Conservation (phyloP, 2,888 invertebrate species). For the Onchidella celtica region DNA sequence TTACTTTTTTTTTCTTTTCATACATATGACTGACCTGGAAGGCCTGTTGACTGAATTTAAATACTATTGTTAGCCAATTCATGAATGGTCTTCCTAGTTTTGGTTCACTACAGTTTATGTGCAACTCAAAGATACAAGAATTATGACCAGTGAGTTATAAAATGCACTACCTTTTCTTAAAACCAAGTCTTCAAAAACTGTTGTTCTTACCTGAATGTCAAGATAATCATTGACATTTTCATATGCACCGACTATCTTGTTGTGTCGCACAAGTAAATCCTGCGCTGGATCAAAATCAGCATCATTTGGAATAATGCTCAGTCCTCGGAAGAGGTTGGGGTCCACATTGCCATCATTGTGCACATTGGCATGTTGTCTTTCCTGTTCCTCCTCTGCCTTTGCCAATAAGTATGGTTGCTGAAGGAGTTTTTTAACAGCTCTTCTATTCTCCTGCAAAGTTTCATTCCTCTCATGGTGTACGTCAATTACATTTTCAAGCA, state of each 20-base stretch:
- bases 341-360: slow-evolving; percentile 42
- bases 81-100: too few relatives aligned
- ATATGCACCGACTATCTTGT: slow-evolving; percentile 85
- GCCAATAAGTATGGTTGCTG: background rate
- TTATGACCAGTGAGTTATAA: too few relatives aligned
- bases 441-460: background rate
- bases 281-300: slow-evolving; percentile 73
- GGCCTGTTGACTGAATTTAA: too few relatives aligned
- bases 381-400: background rate
- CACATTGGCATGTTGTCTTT: background rate
- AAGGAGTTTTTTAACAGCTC: background rate
- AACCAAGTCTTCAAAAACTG: too few relatives aligned
- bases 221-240: slow-evolving; percentile 87
- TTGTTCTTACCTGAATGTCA: slow-evolving; percentile 84
- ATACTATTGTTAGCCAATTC: too few relatives aligned
- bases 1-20: too few relatives aligned
- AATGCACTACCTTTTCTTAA: too few relatives aligned
- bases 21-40: too few relatives aligned
- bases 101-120: too few relatives aligned
- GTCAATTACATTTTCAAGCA: background rate
- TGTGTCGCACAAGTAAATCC: slow-evolving; percentile 82
- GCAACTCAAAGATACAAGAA: too few relatives aligned
- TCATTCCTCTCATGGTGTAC: background rate
- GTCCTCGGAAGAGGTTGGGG: slow-evolving; percentile 80
- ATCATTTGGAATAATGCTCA: slow-evolving; percentile 76